Percentiles rank a stretch among this genome's conserved stretches.
phyloP scores from a whole-genome alignment of 2,888 invertebrate genomes.

The Linyphia triangularis region DNA sequence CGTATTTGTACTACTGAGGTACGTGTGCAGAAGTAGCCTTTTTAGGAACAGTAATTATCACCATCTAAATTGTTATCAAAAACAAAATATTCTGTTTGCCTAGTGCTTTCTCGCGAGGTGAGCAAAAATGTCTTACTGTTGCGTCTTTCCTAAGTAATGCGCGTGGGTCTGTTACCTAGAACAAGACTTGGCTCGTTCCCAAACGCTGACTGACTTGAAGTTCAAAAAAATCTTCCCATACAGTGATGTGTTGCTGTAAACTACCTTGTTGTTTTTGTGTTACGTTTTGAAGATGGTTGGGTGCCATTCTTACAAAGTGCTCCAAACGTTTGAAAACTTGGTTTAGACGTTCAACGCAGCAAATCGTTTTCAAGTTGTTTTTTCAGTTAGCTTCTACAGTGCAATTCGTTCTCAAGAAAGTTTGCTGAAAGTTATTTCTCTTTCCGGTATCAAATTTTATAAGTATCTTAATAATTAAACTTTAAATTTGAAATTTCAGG shows the following conservation, averaged over 20 bases:
- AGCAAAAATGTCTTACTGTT: constrained; percentile 11
- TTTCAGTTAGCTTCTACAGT: too few species aligned
- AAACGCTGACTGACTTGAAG: not conserved
- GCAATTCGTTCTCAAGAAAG: too few species aligned
- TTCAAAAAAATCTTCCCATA: constrained; percentile 6
- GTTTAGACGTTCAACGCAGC: not conserved
- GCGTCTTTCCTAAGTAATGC: constrained; percentile 1
- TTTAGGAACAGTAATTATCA: too few species aligned
- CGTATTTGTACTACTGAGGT: too few species aligned
- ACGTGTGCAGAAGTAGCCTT: too few species aligned
- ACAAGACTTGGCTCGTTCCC: constrained; percentile 24
- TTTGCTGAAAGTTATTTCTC: too few species aligned
- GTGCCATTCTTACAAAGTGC: not conserved
- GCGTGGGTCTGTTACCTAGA: constrained; percentile 1
- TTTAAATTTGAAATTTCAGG: too few species aligned
- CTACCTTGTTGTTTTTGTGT: constrained; percentile 1
- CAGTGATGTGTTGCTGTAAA: constrained; percentile 11
- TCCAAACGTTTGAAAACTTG: not conserved
- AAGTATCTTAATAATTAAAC: too few species aligned
- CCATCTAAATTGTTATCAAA: too few species aligned
- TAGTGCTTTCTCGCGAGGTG: too few species aligned
- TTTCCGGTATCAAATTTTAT: too few species aligned
- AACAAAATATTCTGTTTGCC: too few species aligned
- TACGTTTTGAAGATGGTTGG: not conserved
- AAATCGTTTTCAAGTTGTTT: not conserved